Evolutionary conservation across 2,888 invertebrate species (phyloP).

Genomic region (Cheilosia vulpina): DNA sequence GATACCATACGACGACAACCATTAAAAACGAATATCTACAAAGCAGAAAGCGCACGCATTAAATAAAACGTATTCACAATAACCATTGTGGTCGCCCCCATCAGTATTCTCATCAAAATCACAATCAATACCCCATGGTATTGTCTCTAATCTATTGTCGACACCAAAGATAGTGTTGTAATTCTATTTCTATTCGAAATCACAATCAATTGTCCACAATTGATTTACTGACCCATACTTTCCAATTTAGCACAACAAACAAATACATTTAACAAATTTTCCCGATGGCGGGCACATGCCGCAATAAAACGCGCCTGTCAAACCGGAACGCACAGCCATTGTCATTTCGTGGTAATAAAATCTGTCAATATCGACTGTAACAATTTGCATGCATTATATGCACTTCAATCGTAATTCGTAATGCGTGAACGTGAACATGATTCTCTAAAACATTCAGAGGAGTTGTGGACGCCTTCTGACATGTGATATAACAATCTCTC

Average conservation of each 20-base stretch:
- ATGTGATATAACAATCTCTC: neutral
- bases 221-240: constrained; percentile 6
- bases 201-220: constrained; percentile 16
- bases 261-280: constrained; percentile 3
- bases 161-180: constrained; percentile 15
- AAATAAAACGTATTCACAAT: too few species aligned
- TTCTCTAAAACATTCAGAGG: neutral
- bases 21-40: too few species aligned
- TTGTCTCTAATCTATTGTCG: neutral
- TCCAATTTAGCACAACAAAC: neutral
- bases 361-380: neutral
- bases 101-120: too few species aligned
- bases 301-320: constrained; percentile 14
- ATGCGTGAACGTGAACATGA: neutral
- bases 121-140: too few species aligned
- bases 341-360: neutral
- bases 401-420: neutral
- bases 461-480: neutral
- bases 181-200: neutral
- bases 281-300: neutral
- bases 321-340: neutral
- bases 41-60: too few species aligned
- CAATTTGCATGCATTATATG: neutral
- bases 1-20: too few species aligned
- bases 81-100: too few species aligned